Conservation (phyloP, 64 coral and sea anemone genomes). For the Trachythela sp. region DNA sequence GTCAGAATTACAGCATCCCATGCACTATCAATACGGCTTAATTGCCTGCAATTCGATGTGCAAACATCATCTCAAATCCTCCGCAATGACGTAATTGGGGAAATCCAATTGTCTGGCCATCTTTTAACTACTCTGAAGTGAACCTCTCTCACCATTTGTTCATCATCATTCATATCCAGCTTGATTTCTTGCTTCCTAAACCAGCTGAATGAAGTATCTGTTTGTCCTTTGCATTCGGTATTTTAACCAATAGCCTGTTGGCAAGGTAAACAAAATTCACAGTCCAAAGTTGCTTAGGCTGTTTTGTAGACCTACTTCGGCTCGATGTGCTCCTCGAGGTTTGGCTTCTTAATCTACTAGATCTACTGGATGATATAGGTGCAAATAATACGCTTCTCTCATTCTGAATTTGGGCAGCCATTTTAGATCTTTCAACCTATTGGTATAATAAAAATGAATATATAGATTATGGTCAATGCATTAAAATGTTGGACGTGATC, state of each 20-base stretch:
- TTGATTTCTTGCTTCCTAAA: slow-evolving; percentile 30
- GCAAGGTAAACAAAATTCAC: slow-evolving; percentile 58
- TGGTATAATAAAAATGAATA: background rate
- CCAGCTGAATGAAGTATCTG: slow-evolving; percentile 30
- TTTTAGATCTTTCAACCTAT: background rate
- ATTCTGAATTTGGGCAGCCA: background rate
- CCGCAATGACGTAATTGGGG: slow-evolving; percentile 26
- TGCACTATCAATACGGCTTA: background rate
- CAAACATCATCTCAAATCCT: slow-evolving; percentile 49
- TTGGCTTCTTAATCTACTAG: background rate
- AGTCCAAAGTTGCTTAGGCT: background rate
- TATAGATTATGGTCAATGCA: background rate
- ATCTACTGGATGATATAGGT: background rate
- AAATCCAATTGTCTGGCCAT: slow-evolving; percentile 19
- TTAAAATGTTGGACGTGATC: too few species aligned
- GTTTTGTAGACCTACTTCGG: background rate
- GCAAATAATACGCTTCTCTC: background rate
- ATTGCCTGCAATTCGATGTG: slow-evolving; percentile 24
- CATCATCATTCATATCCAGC: slow-evolving; percentile 32
- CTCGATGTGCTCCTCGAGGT: background rate
- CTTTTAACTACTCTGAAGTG: background rate
- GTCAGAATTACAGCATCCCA: background rate
- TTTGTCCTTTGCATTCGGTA: slow-evolving; percentile 30
- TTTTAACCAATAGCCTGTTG: slow-evolving; percentile 22
- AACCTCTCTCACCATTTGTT: slow-evolving; percentile 31